These are phyloP conservation scores for Tribolium castaneum DNA, from an alignment of 1,140 invertebrate genomes.

Conservation along the genomic window DNA sequence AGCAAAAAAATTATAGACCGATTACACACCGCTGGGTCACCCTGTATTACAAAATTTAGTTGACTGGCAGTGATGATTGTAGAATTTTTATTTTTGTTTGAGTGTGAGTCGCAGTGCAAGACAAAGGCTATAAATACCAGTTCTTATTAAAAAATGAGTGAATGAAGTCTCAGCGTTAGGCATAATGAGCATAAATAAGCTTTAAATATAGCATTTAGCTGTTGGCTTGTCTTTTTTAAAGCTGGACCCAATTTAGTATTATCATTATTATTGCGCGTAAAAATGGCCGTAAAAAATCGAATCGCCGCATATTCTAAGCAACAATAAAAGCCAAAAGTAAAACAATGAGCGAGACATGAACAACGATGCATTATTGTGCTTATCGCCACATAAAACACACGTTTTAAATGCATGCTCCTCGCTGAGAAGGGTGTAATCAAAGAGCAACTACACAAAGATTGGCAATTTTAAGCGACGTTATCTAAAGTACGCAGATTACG, in stretches of 20 bases:
- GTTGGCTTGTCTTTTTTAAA: background rate
- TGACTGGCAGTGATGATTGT: too few species aligned
- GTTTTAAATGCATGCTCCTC: background rate
- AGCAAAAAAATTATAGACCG: too few species aligned
- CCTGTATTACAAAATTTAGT: too few species aligned
- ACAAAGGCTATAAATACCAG: background rate
- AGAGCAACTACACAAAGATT: background rate
- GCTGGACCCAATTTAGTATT: background rate
- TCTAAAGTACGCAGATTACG: background rate
- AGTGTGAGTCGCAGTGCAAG: background rate
- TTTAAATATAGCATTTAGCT: background rate
- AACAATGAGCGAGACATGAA: background rate
- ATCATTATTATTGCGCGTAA: background rate
- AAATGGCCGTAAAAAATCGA: background rate
- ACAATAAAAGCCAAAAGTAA: background rate
- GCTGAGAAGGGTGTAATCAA: background rate
- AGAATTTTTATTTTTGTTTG: too few species aligned
- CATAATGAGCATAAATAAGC: background rate
- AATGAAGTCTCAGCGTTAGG: background rate
- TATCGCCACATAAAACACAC: background rate
- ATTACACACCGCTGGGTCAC: too few species aligned
- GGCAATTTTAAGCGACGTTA: background rate
- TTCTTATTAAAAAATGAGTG: background rate
- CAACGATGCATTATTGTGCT: slow-evolving; percentile 2
- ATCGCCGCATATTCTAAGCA: background rate